Conservation (phyloP, 2,113 vertebrate species). For the Caracal caracal region DNA sequence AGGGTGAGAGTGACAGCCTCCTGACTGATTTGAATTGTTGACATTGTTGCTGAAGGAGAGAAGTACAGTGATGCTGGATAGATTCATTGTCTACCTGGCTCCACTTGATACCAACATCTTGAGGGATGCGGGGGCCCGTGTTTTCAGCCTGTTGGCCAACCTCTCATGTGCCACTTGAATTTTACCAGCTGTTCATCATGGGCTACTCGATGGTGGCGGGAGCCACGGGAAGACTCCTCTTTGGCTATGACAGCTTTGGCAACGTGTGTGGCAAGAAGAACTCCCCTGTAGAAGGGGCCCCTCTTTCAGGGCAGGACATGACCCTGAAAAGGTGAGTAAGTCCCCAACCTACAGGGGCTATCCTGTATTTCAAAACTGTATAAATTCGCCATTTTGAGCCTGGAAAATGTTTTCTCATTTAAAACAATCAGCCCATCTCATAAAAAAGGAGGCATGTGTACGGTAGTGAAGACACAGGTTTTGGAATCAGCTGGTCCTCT, state of each 20-base stretch:
- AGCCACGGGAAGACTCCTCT: conserved; percentile 86
- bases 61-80: rapidly evolving
- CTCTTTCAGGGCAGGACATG: conserved; percentile 90
- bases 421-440: not conserved
- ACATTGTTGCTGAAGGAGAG: rapidly evolving
- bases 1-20: not conserved
- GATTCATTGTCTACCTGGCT: not conserved
- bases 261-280: conserved; percentile 89
- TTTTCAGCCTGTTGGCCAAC: not conserved
- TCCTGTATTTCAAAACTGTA: not conserved
- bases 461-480: not conserved
- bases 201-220: conserved; percentile 87
- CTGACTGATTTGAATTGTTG: rapidly evolving
- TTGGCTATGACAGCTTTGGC: conserved; percentile 90
- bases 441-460: not conserved
- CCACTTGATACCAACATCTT: not conserved
- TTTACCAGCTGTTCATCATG: conserved; percentile 86
- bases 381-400: not conserved
- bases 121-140: rapidly evolving
- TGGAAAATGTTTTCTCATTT: not conserved
- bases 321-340: conserved; percentile 84
- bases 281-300: conserved; percentile 84
- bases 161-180: not conserved
- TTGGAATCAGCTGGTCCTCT: not conserved
- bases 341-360: not conserved